Conservation (phyloP, 1,140 invertebrate genomes). For the Macrostomum lignano region DNA sequence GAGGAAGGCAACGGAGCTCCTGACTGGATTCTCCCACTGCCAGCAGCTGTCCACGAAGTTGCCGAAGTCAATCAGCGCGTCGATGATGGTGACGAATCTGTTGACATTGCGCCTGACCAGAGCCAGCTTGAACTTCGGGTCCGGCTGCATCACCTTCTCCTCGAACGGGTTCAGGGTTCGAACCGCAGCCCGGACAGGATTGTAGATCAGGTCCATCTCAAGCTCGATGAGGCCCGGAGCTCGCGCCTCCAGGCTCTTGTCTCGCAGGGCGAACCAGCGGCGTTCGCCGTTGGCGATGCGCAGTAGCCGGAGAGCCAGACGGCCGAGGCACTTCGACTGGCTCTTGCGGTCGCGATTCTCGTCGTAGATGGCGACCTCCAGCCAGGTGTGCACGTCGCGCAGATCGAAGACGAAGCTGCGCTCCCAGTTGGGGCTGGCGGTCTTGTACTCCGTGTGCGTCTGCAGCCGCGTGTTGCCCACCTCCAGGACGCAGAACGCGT, state of each 20-base stretch:
- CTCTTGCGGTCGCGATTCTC: slow-evolving; percentile 89
- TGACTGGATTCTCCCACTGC: slow-evolving; percentile 60
- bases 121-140: slow-evolving; percentile 62
- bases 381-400: slow-evolving; percentile 73
- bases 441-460: slow-evolving; percentile 95
- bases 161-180: slow-evolving; percentile 66
- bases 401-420: slow-evolving; percentile 93
- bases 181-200: slow-evolving; percentile 51
- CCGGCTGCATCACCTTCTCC: slow-evolving; percentile 60
- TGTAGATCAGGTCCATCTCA: slow-evolving; percentile 70
- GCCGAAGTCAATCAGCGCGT: slow-evolving; percentile 55
- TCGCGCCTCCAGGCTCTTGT: slow-evolving; percentile 56
- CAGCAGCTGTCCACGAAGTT: slow-evolving; percentile 70
- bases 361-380: slow-evolving; percentile 90
- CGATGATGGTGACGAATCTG: slow-evolving; percentile 52
- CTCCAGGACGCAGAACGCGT: slow-evolving; percentile 89
- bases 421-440: slow-evolving; percentile 75
- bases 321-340: too few species aligned
- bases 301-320: too few species aligned
- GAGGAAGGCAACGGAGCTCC: slow-evolving; percentile 47
- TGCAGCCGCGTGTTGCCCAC: slow-evolving; percentile 69
- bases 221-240: slow-evolving; percentile 77
- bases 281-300: slow-evolving; percentile 62
- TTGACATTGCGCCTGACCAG: slow-evolving; percentile 58
- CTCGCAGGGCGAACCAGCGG: slow-evolving; percentile 78